Base-by-base conservation (phyloP, 2,797 vertebrate genomes). In the Fringilla coelebs region DNA sequence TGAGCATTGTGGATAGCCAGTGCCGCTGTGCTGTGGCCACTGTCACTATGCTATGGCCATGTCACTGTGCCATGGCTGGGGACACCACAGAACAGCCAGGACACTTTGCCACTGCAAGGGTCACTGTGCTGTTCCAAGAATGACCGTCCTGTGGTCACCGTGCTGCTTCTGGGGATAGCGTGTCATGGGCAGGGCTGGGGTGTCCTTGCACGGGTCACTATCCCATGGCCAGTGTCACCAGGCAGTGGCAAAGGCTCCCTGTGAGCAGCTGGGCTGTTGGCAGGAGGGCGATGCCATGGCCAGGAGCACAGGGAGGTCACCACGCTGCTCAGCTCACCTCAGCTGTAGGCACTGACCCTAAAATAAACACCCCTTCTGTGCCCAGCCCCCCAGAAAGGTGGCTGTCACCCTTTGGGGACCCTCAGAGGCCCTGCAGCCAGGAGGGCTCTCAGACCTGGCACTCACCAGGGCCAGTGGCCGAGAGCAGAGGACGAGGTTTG, bases 101-200 rank as follows among this genome's bases (percentile, higher is more conserved):
- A 24, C 1, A 5, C 24, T 4, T 21, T 11, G 20, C 20, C 49
- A 10, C 7, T 6, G 25, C 29, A 41, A 17, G 24, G 13, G 36
- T 28, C 55, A 29, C 65, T 6, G 5, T 13, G 66, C 31, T 32
- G 2, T 15, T 32, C 22, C 66, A 60, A 15, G 48, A 38, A 34
- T 46, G 3, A 19, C 15, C 0, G 0, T 6, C 20, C 55, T 31
- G 1, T 0, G 0, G 40, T 31, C 61, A 43, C 57, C 2, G 0
- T 2, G 24, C n/a, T 75, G 72, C 34, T 57, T 43, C 38, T 31
- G 29, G 34, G 24, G 26, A n/a, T 0, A 36, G 34, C 0, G 0
- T 31, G 57, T 60, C 51, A 6, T 1, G 13, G 45, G 13, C 66
- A 40, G n/a, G 48, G 54, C 6, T 7, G 17, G 10, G 22, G 16